Base-by-base conservation (phyloP, 2,888 invertebrate species). In the Drosophila prolongata region DNA sequence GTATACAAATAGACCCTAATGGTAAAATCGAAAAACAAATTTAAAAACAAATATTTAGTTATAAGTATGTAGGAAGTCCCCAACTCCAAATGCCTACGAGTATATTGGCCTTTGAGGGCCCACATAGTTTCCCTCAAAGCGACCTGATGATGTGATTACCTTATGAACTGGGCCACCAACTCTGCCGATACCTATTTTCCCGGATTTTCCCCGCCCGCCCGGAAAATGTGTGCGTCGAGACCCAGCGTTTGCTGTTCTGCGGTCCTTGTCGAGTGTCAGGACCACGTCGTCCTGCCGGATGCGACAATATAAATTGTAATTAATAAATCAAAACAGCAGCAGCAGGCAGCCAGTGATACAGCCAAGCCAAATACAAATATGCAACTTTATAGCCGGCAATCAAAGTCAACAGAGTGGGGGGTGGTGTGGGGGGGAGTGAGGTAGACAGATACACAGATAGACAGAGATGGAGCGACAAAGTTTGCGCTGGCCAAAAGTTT, bases 301-400 rank as follows among this genome's bases (percentile, higher is more conserved):
- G 70, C 70, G 58, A 76, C 62, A 78, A 79, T 84, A 81, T 87
- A 81, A 81, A 81, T 87, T 87, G 82, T 85, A 76, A 81, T 84
- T 81, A 81, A 81, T 81, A 81, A 87, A 81, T 81, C 81, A 87
- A 81, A 87, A 81, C 81, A 78, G 65, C 75, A 78, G 79, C 70
- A 46, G 50, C 53, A 35, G 44, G 40, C 42, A 50, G 50, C 58
- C 49, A 59, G 37, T 55, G 61, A 71, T 72, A 62, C 57, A 65
- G 69, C 40, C 38, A 38, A 38, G 49, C 54, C 58, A 59, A 53
- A 59, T 59, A 37, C 57, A 64, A 66, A 56, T 66, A 34, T 65
- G 65, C 65, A 65, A 53, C 65, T 53, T 65, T 53, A 54, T 44
- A 44, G 47, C 40, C 47, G 19, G 67, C 57, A 57, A 67, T 67